These are phyloP conservation scores for Leptestheria dahalacensis DNA, from an alignment of 1,140 invertebrate species.

Conservation along the genomic window DNA sequence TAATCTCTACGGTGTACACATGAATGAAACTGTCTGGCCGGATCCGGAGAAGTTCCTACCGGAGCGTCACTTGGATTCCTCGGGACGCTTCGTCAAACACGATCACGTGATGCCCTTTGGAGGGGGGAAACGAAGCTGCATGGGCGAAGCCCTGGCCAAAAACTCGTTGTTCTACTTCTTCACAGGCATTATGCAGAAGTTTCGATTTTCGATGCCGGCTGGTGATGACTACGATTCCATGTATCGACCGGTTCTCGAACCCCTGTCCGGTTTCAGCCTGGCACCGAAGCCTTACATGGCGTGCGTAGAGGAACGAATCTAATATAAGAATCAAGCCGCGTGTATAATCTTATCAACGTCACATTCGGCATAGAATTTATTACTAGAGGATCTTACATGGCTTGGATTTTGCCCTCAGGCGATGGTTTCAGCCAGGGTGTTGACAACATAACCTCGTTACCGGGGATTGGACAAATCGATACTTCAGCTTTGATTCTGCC, in stretches of 20 bases:
- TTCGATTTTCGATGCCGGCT: constrained; percentile 27
- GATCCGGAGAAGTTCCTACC: constrained; percentile 59
- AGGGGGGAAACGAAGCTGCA: constrained; percentile 52
- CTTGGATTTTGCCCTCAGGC: too few relatives aligned
- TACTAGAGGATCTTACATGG: too few relatives aligned
- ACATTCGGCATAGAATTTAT: too few relatives aligned
- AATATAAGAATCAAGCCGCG: too few relatives aligned
- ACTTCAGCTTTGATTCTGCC: too few relatives aligned
- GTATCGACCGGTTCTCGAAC: constrained; percentile 21
- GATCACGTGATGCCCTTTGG: constrained; percentile 64
- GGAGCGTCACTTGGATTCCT: constrained; percentile 51
- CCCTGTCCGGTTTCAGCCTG: constrained; percentile 9
- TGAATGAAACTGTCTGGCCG: constrained; percentile 48
- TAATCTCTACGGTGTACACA: constrained; percentile 60
- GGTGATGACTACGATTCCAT: constrained; percentile 17
- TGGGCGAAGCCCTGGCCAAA: constrained; percentile 55
- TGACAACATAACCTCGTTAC: too few relatives aligned
- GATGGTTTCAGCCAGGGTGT: too few relatives aligned
- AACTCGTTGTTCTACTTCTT: constrained; percentile 57
- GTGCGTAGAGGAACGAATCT: not conserved
- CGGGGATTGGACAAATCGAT: too few relatives aligned
- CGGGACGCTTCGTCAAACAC: constrained; percentile 42
- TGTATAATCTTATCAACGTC: too few relatives aligned
- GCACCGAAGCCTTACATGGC: constrained; percentile 12
- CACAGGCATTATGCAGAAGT: constrained; percentile 45